Evolutionary conservation across 30 jellyfish, hydroid and myxozoan species (phyloP).

Genomic region (Hydractinia symbiolongicarpus): DNA sequence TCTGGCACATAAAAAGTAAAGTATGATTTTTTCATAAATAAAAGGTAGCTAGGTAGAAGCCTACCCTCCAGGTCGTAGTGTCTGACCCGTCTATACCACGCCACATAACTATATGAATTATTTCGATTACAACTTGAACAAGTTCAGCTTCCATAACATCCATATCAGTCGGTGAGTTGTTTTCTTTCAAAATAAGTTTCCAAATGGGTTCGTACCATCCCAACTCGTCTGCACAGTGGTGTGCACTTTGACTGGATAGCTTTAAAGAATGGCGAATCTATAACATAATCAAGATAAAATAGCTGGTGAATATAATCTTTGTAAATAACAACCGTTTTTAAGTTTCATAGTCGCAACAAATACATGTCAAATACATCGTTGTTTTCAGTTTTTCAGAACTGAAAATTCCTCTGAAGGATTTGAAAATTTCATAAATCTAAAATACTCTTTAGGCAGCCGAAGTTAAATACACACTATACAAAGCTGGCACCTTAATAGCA

Average conservation of each 20-base stretch:
- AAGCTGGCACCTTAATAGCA: conserved; percentile 57
- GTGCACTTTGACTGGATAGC: conserved; percentile 49
- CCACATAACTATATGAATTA: conserved; percentile 76
- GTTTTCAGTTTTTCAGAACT: no score
- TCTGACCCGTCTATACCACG: conserved; percentile 84
- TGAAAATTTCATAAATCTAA: no score
- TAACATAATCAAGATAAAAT: not conserved
- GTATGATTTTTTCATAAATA: not conserved
- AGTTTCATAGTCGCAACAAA: no score
- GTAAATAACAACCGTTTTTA: no score
- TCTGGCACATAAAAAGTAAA: not conserved
- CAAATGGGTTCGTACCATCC: conserved; percentile 81
- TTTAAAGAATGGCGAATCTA: conserved; percentile 74
- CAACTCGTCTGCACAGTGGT: conserved; percentile 42
- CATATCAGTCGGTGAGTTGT: conserved; percentile 28
- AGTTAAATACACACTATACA: no score
- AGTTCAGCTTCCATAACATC: conserved; percentile 87
- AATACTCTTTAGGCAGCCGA: no score
- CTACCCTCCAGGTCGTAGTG: conserved; percentile 69
- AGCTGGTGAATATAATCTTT: no score
- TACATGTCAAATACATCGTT: no score
- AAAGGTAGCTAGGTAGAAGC: not conserved
- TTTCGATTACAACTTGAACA: conserved; percentile 55
- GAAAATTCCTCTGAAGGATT: no score
- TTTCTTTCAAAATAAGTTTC: conserved; percentile 45